A percentile compares a stretch with the other conserved stretches of the same genome.
Conservation (phyloP, 2,113 vertebrate genomes). For the Odocoileus hemionus region DNA sequence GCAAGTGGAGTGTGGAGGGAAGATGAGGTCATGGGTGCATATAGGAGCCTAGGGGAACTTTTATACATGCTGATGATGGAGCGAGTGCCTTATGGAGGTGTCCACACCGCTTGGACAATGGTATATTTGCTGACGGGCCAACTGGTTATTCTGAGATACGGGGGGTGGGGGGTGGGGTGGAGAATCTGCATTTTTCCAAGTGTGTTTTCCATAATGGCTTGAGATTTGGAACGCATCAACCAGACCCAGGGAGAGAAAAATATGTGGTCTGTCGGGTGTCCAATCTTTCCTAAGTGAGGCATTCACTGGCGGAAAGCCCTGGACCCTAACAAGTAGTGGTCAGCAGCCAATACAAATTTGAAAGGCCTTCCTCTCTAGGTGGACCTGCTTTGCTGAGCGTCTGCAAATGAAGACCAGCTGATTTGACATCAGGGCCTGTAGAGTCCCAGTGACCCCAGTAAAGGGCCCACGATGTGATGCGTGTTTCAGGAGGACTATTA, state of each 20-base stretch:
- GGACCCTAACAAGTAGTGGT: background rate
- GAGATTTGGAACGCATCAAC: background rate
- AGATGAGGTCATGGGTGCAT: background rate
- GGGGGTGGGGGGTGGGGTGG: background rate
- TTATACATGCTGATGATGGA: accelerated
- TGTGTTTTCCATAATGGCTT: conserved; percentile 3
- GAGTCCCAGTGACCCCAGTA: background rate
- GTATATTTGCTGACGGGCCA: background rate
- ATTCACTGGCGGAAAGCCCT: background rate
- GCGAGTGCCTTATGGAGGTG: background rate
- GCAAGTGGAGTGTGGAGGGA: background rate
- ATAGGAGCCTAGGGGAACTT: background rate
- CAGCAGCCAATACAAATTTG: conserved; percentile 1
- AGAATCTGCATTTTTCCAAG: background rate
- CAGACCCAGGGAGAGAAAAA: conserved; percentile 21
- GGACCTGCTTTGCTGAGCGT: background rate
- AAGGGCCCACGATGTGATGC: background rate
- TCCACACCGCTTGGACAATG: background rate
- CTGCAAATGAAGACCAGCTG: background rate
- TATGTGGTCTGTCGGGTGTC: conserved; percentile 11
- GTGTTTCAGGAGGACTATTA: background rate
- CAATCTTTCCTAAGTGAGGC: conserved; percentile 11
- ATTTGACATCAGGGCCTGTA: background rate
- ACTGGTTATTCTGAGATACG: background rate
- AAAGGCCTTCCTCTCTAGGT: background rate